These are phyloP conservation scores for Microdon myrmicae DNA, from an alignment of 2,888 invertebrate species.

Conservation along the genomic window DNA sequence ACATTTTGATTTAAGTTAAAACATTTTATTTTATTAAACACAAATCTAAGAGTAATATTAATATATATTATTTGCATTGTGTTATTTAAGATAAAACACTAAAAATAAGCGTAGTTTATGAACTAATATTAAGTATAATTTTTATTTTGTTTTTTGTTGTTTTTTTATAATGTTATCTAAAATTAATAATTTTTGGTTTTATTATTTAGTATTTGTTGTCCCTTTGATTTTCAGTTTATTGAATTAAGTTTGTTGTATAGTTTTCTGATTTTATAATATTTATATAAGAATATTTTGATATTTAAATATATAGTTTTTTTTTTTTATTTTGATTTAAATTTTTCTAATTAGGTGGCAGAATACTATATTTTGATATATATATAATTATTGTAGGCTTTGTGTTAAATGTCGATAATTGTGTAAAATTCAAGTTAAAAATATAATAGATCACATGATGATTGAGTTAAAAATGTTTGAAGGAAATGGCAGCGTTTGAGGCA, in stretches of 20 bases:
- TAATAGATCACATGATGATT: not conserved
- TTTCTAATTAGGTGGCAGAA: constrained; percentile 25
- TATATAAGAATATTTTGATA: constrained; percentile 43
- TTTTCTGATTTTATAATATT: constrained; percentile 9
- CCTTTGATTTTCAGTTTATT: constrained; percentile 5
- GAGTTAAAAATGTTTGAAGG: not conserved
- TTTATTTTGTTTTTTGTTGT: constrained; percentile 18
- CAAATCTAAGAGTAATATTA: constrained; percentile 23
- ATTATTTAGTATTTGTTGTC: constrained; percentile 4
- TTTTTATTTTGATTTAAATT: constrained; percentile 32
- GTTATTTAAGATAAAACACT: constrained; percentile 38
- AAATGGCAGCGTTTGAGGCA: constrained; percentile 20
- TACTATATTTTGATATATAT: constrained; percentile 21
- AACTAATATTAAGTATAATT: no score
- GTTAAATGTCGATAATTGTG: constrained; percentile 22
- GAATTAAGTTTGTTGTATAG: constrained; percentile 13
- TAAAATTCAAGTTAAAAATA: not conserved
- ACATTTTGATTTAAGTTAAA: constrained; percentile 5
- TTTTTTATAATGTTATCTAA: constrained; percentile 11
- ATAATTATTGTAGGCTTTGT: constrained; percentile 2
- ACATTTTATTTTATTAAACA: constrained; percentile 5
- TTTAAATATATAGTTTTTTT: constrained; percentile 11
- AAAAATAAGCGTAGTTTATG: constrained; percentile 43
- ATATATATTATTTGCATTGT: constrained; percentile 43
- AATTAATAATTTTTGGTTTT: constrained; percentile 45